phyloP scores from a whole-genome alignment of 2,113 vertebrate genomes.

The Sturnus vulgaris region DNA sequence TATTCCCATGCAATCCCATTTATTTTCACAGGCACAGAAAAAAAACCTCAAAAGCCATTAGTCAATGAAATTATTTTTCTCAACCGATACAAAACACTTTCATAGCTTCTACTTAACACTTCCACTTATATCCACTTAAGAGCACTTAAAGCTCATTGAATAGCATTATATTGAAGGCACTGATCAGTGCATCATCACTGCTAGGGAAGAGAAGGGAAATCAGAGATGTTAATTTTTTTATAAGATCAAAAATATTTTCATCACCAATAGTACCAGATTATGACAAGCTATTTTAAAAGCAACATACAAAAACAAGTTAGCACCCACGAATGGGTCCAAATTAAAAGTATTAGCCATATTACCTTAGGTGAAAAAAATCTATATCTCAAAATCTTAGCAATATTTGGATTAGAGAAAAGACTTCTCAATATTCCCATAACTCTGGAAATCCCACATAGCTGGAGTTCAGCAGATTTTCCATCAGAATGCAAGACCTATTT shows the following conservation, averaged over 20 bases:
- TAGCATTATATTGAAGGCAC: neutral
- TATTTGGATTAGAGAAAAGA: neutral
- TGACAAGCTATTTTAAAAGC: neutral
- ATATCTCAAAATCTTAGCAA: neutral
- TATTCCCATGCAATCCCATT: neutral
- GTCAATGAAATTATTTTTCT: neutral
- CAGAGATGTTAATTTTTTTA: neutral
- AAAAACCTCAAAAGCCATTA: rapidly evolving
- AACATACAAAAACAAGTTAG: neutral
- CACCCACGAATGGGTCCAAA: neutral
- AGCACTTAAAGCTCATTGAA: neutral
- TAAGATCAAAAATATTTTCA: neutral
- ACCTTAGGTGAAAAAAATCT: neutral
- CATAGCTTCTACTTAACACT: neutral
- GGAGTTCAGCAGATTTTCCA: neutral
- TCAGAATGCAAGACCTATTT: neutral
- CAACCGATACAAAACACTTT: neutral
- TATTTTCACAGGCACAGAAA: neutral
- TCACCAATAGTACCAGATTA: neutral
- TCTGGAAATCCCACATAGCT: neutral
- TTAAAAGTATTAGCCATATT: neutral
- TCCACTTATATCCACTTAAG: neutral
- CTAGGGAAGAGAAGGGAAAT: neutral
- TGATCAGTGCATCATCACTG: neutral
- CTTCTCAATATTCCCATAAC: neutral